Evolutionary conservation across 2,888 invertebrate species (phyloP).

Genomic region (Trichogramma evanescens): DNA sequence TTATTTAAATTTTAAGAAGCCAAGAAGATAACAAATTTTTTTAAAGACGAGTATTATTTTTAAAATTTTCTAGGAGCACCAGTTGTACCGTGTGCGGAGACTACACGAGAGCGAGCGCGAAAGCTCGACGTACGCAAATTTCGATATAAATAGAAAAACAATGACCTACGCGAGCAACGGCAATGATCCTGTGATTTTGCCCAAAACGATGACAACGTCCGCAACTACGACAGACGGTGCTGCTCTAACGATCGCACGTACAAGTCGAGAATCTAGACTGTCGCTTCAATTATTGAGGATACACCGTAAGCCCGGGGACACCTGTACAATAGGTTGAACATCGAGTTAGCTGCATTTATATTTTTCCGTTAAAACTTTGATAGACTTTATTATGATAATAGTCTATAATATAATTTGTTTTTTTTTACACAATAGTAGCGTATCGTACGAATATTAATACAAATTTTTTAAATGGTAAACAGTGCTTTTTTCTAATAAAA

Average conservation of each 20-base stretch:
- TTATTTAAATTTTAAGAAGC: too few species aligned
- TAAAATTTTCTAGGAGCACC: conserved; percentile 33
- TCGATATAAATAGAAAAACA: conserved; percentile 41
- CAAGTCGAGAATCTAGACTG: conserved; percentile 4
- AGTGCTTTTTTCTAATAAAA: too few species aligned
- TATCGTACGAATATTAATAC: too few species aligned
- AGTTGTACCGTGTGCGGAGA: conserved; percentile 14
- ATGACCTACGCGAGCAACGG: conserved; percentile 43
- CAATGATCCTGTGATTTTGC: conserved; percentile 39
- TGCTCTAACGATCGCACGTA: not conserved
- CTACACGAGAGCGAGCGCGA: conserved; percentile 25
- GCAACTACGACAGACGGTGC: not conserved
- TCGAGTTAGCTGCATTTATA: not conserved
- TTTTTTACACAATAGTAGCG: too few species aligned
- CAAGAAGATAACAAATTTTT: too few species aligned
- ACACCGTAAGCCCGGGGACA: conserved; percentile 33
- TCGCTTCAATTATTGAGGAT: conserved; percentile 27
- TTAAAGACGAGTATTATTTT: not conserved
- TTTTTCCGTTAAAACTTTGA: too few species aligned
- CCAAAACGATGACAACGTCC: conserved; percentile 2
- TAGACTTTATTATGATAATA: too few species aligned
- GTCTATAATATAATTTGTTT: too few species aligned
- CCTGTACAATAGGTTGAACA: conserved; percentile 32
- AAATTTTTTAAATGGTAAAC: too few species aligned
- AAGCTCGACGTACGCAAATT: conserved; percentile 34